Base-by-base conservation (phyloP, 92 coral and sea anemone genomes). In the Epizoanthus ramosus region DNA sequence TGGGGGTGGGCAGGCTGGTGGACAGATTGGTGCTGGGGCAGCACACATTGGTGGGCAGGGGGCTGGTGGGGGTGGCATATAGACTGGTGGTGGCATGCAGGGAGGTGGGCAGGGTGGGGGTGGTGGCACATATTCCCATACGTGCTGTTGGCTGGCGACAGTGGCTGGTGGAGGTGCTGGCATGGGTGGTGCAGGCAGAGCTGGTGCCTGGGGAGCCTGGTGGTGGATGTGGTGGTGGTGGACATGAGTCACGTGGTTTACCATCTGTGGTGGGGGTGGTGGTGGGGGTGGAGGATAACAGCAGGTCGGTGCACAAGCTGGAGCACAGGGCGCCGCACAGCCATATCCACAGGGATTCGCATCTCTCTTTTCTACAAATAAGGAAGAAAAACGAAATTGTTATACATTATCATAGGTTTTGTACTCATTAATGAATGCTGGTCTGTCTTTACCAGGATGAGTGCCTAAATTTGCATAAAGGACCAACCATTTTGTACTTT, bases 211-310 rank as follows among this genome's bases (percentile, higher is more conserved):
- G 59, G 95, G 90, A 56, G 87, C 94, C 93, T 75, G 89, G 91
- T 92, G 98, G 73, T 88, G 98, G 88, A 90, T 79, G 87, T 65
- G 90, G 90, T 92, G 97, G 85, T 88, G 96, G 87, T 87, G 97
- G 86, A 88, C 88, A 79, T 81, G 89, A 82, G 89, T 91, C 75
- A 84, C 89, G 92, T 92, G 99, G 94, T 83, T 85, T 83, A 90
- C 83, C 93, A 86, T 90, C 86, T 93, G 98, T 86, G 90, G 93
- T 71, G 95, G 98, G 18, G 97, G 93, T 59, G 98, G 97, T 53
- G 99, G 99, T 59, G 98, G 98, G n/a, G 94, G 98, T 37, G 98
- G 96, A 12, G 93, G 92, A 7, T 79, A 58, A 59, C 99, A 96
- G 24, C 98, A 95, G 21, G 70, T 63, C 7, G 86, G 80, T 64